These are phyloP conservation scores for Octopus sinensis DNA, from an alignment of 1,140 invertebrate genomes.

Conservation along the genomic window DNA sequence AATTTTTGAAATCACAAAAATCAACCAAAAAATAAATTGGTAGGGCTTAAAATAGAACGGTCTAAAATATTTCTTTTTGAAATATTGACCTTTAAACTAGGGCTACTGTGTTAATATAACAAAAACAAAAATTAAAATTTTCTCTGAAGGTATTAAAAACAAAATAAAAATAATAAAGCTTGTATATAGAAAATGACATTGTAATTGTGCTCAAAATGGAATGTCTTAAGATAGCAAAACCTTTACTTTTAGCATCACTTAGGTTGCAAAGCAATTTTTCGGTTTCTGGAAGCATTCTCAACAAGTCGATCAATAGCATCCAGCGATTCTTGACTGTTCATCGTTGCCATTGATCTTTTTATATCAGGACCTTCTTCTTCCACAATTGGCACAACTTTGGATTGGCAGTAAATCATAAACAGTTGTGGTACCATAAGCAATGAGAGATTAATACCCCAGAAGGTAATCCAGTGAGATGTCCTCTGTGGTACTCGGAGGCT, in stretches of 20 bases:
- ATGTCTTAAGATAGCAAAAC: too few species aligned
- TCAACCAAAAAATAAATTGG: too few species aligned
- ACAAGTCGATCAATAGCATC: neutral
- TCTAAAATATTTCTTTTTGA: too few species aligned
- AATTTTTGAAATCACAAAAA: too few species aligned
- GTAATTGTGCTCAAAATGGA: too few species aligned
- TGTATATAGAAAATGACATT: too few species aligned
- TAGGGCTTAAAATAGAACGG: too few species aligned
- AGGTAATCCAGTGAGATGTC: conserved; percentile 28
- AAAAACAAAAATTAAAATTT: too few species aligned
- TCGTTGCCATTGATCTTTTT: neutral
- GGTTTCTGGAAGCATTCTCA: neutral
- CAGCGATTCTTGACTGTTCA: neutral
- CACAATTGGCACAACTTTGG: neutral
- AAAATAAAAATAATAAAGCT: too few species aligned
- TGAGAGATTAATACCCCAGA: conserved; percentile 40
- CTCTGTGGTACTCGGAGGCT: conserved; percentile 35
- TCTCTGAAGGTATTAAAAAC: too few species aligned
- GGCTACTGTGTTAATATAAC: too few species aligned
- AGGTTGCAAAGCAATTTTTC: neutral
- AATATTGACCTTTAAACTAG: too few species aligned
- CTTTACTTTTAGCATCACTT: neutral
- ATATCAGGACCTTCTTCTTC: neutral
- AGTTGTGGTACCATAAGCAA: conserved; percentile 42
- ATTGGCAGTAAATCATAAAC: conserved; percentile 20